Evolutionary conservation across 2,113 vertebrate genomes (phyloP).

Genomic region (Sterrhoptilus dennistouni): DNA sequence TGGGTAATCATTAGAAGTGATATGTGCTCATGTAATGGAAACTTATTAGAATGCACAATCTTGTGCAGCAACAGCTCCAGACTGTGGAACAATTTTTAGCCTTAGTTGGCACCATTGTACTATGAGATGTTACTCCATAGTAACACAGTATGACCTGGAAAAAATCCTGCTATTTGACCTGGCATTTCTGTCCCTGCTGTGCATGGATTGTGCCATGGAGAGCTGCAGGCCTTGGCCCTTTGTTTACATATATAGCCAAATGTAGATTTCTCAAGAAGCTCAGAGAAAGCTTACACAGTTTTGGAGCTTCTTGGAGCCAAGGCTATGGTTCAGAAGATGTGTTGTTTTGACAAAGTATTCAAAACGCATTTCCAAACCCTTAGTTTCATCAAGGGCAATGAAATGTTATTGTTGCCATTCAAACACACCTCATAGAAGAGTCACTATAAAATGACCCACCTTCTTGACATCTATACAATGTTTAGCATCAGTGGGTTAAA

Average conservation of each 20-base stretch:
- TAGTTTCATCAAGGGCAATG: neutral
- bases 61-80: neutral
- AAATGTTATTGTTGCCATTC: neutral
- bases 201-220: neutral
- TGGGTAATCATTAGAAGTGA: neutral
- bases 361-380: neutral
- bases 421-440: neutral
- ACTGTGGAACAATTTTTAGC: neutral
- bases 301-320: neutral
- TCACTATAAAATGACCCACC: neutral
- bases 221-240: neutral
- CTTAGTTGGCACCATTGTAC: neutral
- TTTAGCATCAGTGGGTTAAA: neutral
- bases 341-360: neutral
- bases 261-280: neutral
- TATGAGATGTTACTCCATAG: neutral
- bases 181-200: neutral
- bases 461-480: neutral
- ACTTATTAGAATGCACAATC: neutral
- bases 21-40: neutral
- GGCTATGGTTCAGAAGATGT: neutral
- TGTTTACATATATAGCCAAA: neutral
- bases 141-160: neutral
- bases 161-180: neutral
- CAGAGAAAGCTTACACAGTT: neutral